Base-by-base conservation (phyloP, 2,797 vertebrate genomes). In the Triplophysa bombifrons region DNA sequence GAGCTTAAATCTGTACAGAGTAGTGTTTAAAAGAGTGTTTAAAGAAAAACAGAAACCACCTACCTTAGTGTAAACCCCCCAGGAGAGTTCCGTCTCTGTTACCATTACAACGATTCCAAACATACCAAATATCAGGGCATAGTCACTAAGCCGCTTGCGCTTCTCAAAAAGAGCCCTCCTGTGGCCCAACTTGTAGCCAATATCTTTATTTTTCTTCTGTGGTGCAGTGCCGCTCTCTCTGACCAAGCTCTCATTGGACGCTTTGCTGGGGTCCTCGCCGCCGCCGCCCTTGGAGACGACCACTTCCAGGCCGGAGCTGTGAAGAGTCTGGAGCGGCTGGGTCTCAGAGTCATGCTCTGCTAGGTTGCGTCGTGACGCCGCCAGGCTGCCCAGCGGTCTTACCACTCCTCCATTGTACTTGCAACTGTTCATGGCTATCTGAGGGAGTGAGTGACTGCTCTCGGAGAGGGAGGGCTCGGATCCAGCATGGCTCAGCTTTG, bases 31-130 rank as follows among this genome's bases (percentile, higher is more conserved):
- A 14, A 60, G 11, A 63, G 16, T 30, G 3, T 61, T 8, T 19
- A 30, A 63, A 63, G 16, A 38, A 38, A 41, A n/a, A 41, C 2
- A 65, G 34, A 65, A 81, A 75, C 88, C 85, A 87, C 80, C 30
- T 80, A 97, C 96, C 96, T 98, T 98, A 82, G 94, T 96, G 92
- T 98, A 98, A 91, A 97, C 95, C 75, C 96, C 97, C 97, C 96
- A 98, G 85, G 96, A 97, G 74, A 98, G 93, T 90, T 98, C 97
- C 0, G 96, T 98, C 90, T 98, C 97, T 0, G 96, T 97, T 90
- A 98, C 97, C 97, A 98, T 98, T 88, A 97, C 96, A 25, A 98
- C 96, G 71, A 98, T 97, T 89, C 97, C 97, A 80, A 98, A 98
- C 96, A 98, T 97, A 86, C 96, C 97, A 4, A 98, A 98, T 87